Percentiles rank a stretch among this genome's conserved stretches.
phyloP scores from a whole-genome alignment of 2,888 invertebrate genomes.

The Conomelus anceps region DNA sequence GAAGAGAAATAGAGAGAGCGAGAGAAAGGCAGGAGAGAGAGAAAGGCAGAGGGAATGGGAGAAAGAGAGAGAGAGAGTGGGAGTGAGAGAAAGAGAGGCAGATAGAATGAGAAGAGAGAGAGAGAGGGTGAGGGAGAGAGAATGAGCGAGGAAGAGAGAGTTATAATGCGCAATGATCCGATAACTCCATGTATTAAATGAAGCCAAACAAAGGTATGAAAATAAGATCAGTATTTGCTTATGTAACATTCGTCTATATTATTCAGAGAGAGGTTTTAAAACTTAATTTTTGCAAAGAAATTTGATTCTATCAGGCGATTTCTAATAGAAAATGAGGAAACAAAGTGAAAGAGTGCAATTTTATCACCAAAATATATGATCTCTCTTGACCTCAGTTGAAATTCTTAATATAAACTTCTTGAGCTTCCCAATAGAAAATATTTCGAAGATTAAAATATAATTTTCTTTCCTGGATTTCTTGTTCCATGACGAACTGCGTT shows the following conservation, averaged over 20 bases:
- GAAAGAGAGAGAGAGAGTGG: neutral
- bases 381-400: no score
- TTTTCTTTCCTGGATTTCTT: no score
- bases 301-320: neutral
- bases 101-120: conserved; percentile 1
- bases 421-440: no score
- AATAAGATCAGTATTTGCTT: neutral
- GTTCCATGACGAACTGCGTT: no score
- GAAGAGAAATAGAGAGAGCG: neutral
- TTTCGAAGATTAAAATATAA: no score
- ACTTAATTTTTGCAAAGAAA: neutral
- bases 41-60: neutral
- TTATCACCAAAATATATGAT: no score
- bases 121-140: neutral
- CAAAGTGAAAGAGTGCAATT: neutral
- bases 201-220: neutral
- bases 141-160: neutral
- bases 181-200: neutral
- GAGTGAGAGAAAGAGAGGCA: neutral
- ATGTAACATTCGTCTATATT: neutral
- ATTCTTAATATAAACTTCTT: no score
- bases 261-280: neutral
- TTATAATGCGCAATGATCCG: neutral
- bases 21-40: neutral
- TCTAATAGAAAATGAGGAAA: neutral